Evolutionary conservation across 53 echinoderm and acorn worm genomes (phyloP), one percentile per base, ranked within the genome.

Genomic region (Patiria pectinifera): DNA sequence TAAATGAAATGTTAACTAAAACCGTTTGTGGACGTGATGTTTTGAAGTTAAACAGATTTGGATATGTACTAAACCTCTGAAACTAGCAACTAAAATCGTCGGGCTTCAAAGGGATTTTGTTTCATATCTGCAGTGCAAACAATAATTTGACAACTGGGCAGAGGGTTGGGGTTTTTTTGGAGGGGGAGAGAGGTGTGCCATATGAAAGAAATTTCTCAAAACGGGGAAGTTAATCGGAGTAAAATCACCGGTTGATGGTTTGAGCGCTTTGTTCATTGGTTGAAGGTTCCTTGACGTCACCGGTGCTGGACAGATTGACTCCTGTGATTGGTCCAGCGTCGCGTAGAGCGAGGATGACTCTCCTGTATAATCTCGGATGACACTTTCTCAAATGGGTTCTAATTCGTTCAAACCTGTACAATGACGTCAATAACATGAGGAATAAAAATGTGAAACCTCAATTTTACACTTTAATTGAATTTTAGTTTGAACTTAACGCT

Each of bases 301-400:
- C 83, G 22, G 75, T 22, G 25, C 69, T 48, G 12, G 47, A 24
- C 69, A 80, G 69, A 45, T 90, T 46, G 3, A 24, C 19, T 23
- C 19, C 46, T 23, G 26, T 44, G 66, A 81, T 80, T 63, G 91
- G 82, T 85, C 15, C 60, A 76, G 71, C 62, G 15, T 26, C 35
- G 19, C 86, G 92, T 19, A 92, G 86, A 6, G 75, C 80, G 9
- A 69, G 45, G 45, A 66, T 90, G 3, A 81, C 80, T 80, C 90
- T 53, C 48, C 90, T 10, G 66, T 81, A 81, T 21, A 90, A 80
- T 66, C 90, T 19, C 26, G 90, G 90, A 22, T 90, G 90, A 47
- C 90, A 90, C 49, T 90, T 90, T 45, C 90, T 90, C 47, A 90
- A 66, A 69, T 90, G 90, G 11, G 63, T 90, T 69, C 90, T 59